Base-by-base conservation (phyloP, 2,888 invertebrate species). In the Orthosia gracilis region DNA sequence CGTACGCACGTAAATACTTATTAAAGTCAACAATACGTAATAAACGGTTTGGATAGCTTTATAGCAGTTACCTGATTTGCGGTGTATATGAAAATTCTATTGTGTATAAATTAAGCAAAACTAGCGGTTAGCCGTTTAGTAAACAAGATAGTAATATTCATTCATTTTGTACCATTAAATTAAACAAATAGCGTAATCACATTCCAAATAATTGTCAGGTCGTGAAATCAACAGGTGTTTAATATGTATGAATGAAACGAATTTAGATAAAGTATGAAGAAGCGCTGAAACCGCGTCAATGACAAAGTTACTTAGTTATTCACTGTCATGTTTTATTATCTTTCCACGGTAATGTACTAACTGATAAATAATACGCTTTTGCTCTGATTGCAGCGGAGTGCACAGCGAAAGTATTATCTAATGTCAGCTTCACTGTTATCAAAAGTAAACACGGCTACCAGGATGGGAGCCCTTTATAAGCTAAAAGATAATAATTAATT, bases 181-280 rank as follows among this genome's bases (percentile, higher is more conserved):
- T 59, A 70, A 74, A 77, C 40, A 80, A 87, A 79, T 64, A 77
- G 12, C 45, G 26, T 80, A 73, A 78, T 78, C 75, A 47, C 54
- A 75, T 57, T 47, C 23, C 62, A 82, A 83, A 83, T 81, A 80
- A 55, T 74, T 49, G 59, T 52, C 50, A 57, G 67, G 18, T 63
- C 69, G 76, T 71, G 54, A 57, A 79, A 74, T 75, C 78, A 83
- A 87, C 89, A 89, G 90, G 86, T 90, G 88, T 83, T 74, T 54
- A 84, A 58, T 23, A 77, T 78, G 65, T 74, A 86, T 88, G 85
- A 85, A 85, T 85, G 81, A 74, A 86, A 77, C 50, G 59, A 76
- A 79, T 73, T 77, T 76, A 80, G 77, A 80, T 79, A 82, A 83
- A 77, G 23, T 73, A 76, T 70, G 69, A 71, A 79, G 66, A 54